phyloP scores from a whole-genome alignment of 1,140 invertebrate genomes.

The Aphelinus certus region DNA sequence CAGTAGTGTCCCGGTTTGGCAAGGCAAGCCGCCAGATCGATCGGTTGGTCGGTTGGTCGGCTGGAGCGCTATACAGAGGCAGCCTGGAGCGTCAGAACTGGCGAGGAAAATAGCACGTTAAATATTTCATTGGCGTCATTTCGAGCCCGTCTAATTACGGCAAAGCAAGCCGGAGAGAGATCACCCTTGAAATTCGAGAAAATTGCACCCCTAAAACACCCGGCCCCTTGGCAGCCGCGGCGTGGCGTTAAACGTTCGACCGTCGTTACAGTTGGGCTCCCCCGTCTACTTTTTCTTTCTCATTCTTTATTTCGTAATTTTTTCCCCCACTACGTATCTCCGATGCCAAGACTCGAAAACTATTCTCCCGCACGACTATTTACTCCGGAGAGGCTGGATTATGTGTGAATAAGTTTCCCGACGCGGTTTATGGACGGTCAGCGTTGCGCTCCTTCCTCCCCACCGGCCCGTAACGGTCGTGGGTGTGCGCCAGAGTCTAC shows the following conservation, averaged over 20 bases:
- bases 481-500: background rate
- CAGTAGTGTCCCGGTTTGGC: background rate
- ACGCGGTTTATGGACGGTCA: background rate
- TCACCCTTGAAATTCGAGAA: constrained; percentile 36
- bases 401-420: background rate
- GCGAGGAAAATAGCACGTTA: constrained; percentile 22
- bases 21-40: background rate
- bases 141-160: constrained; percentile 24
- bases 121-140: constrained; percentile 34
- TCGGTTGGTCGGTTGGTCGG: background rate
- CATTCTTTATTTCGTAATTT: background rate
- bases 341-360: too few species aligned
- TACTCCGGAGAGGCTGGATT: background rate
- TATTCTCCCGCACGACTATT: background rate
- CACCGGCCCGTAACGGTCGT: background rate
- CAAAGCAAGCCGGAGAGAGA: constrained; percentile 25
- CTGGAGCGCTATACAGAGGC: too few species aligned
- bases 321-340: background rate
- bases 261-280: background rate
- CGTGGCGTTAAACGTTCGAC: constrained; percentile 1
- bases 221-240: background rate
- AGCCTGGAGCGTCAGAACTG: background rate
- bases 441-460: background rate
- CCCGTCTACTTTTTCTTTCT: background rate
- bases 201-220: constrained; percentile 14